Evolutionary conservation across 2,888 invertebrate genomes (phyloP).

Genomic region (Parnassius glacialis): DNA sequence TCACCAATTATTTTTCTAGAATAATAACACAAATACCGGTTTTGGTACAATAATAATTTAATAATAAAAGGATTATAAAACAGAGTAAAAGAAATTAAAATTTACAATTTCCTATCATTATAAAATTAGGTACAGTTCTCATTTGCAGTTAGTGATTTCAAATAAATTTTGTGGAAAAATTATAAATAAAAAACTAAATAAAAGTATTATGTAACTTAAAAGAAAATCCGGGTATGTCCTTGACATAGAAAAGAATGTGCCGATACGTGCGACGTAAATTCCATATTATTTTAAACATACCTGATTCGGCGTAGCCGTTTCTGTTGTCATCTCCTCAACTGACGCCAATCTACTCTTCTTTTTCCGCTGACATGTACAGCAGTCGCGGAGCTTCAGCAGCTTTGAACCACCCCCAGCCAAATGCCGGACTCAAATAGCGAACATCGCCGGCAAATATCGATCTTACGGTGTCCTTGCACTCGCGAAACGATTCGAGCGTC

Average conservation of each 20-base stretch:
- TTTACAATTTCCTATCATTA: no score
- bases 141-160: no score
- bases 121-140: no score
- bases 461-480: conserved; percentile 54
- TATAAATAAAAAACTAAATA: no score
- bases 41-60: no score
- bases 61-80: no score
- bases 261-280: conserved; percentile 34
- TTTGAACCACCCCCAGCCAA: conserved; percentile 42
- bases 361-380: conserved; percentile 72
- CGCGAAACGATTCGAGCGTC: conserved; percentile 39
- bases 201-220: no score
- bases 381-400: conserved; percentile 59
- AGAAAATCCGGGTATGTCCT: conserved; percentile 36
- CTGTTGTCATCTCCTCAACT: conserved; percentile 72
- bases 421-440: conserved; percentile 36
- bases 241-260: conserved; percentile 32
- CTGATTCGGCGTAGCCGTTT: conserved; percentile 77
- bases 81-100: no score
- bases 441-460: conserved; percentile 57
- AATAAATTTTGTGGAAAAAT: no score
- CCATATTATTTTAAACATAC: conserved; percentile 39
- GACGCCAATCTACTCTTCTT: conserved; percentile 62
- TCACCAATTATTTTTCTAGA: no score
- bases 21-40: no score